Conservation (phyloP, 2,888 invertebrate genomes). For the Limnephilus rhombicus region DNA sequence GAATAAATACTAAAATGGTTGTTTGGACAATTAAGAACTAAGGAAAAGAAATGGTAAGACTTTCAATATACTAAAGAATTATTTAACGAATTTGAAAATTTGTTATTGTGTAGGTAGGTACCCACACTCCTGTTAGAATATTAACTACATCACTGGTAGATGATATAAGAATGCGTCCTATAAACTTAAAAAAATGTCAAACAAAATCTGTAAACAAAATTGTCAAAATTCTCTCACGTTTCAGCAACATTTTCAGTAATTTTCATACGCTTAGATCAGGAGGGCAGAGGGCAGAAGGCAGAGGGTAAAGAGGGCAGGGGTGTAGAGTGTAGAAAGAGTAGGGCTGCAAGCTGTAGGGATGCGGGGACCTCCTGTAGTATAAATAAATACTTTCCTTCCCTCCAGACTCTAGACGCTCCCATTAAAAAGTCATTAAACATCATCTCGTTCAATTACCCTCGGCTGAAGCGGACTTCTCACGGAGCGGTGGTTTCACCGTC, state of each 20-base stretch:
- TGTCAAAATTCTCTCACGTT: neutral
- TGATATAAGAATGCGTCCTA: neutral
- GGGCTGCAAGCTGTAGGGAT: neutral
- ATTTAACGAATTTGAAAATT: too few relatives aligned
- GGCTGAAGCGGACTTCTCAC: constrained; percentile 68
- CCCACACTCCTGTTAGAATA: neutral
- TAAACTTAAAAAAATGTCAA: neutral
- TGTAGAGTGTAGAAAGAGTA: neutral
- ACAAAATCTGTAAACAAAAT: neutral
- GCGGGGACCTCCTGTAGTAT: constrained; percentile 52
- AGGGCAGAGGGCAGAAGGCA: neutral
- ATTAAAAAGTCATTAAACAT: constrained; percentile 85
- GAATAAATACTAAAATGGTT: too few relatives aligned
- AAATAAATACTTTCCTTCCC: constrained; percentile 60
- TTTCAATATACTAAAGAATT: too few relatives aligned
- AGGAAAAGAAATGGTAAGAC: too few relatives aligned
- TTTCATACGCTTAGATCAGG: neutral
- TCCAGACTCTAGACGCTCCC: constrained; percentile 73
- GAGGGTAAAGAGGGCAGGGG: neutral
- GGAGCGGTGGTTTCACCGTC: constrained; percentile 25
- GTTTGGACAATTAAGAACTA: too few relatives aligned
- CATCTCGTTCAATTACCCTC: constrained; percentile 81
- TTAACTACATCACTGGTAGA: neutral
- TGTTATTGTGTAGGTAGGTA: too few relatives aligned
- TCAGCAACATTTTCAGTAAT: neutral